Base-by-base conservation (phyloP, 2,888 invertebrate genomes). In the Spisula subtruncata region DNA sequence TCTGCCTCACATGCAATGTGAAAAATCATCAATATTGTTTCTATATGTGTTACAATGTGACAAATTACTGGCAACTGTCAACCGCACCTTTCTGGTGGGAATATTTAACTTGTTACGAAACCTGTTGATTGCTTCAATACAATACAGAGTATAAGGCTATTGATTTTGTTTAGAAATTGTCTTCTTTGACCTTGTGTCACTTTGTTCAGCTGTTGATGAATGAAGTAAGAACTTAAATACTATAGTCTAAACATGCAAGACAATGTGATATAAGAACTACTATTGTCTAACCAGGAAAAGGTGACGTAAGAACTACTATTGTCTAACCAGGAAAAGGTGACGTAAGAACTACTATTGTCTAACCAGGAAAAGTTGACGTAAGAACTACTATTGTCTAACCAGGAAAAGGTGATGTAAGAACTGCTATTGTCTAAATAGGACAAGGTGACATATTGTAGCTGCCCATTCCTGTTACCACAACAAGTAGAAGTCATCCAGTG, bases 21-120 rank as follows among this genome's bases (percentile, higher is more conserved):
- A 66, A 66, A 66, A 66, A 4, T 66, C 60, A 66, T 66, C 60
- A 66, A 66, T 66, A 66, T 12, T 66, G 60, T 25, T 66, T 66
- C 60, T 66, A 25, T 66, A 25, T 66, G 41, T 41, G 41, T 41
- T 5, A 41, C 41, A n/a, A 66, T 66, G 60, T 66, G 25, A 25
- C 25, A 10, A 25, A 66, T 66, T 66, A 25, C n/a, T 66, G 60
- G 25, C 25, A 5, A 66, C n/a, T n/a, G n/a, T n/a, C n/a, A n/a
- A n/a, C n/a, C 60, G 25, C n/a, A 25, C 60, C n/a, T 66, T 66
- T 25, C n/a, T 66, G 12, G 25, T 10, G 60, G n/a, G n/a, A n/a
- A 25, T 66, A n/a, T 66, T 66, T 66, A 66, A 66, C 60, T 66
- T n/a, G 18, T 60, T 18, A 60, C n/a, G 60, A 60, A 60, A 66